Evolutionary conservation across 1,140 invertebrate genomes (phyloP).

Genomic region (Chionoecetes opilio): DNA sequence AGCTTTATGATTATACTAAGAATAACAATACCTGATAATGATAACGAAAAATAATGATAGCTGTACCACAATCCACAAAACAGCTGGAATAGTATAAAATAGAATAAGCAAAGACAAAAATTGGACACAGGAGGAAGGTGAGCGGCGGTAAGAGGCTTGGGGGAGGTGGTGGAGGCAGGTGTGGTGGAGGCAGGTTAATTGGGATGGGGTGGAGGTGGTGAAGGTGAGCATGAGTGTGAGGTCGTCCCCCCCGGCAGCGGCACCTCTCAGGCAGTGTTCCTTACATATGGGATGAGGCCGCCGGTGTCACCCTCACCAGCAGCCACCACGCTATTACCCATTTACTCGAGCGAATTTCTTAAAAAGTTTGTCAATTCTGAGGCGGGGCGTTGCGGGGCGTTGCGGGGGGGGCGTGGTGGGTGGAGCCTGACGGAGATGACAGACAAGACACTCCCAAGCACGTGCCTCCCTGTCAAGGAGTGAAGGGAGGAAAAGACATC

Average conservation of each 20-base stretch:
- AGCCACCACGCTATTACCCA: slow-evolving; percentile 56
- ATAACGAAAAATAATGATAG: too few relatives aligned
- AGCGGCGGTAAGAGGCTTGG: neutral
- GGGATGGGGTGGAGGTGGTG: neutral
- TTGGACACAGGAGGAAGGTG: neutral
- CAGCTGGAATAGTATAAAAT: too few relatives aligned
- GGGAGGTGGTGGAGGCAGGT: neutral
- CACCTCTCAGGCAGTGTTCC: slow-evolving; percentile 69
- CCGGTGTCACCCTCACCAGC: slow-evolving; percentile 52
- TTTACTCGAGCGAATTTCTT: slow-evolving; percentile 51
- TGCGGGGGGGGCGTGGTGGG: neutral
- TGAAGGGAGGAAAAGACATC: neutral
- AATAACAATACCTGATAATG: too few relatives aligned
- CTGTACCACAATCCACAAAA: too few relatives aligned
- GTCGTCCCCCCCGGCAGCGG: slow-evolving; percentile 21
- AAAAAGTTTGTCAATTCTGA: neutral
- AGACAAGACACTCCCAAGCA: too few relatives aligned
- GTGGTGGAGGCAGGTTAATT: neutral
- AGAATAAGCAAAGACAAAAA: too few relatives aligned
- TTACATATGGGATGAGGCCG: slow-evolving; percentile 76
- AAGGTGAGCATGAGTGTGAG: slow-evolving; percentile 22
- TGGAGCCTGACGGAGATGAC: neutral
- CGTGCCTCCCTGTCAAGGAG: neutral
- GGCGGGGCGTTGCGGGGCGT: neutral
- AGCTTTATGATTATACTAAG: too few relatives aligned